phyloP scores from a whole-genome alignment of 2,797 vertebrate genomes.

The Diplodus sargus region DNA sequence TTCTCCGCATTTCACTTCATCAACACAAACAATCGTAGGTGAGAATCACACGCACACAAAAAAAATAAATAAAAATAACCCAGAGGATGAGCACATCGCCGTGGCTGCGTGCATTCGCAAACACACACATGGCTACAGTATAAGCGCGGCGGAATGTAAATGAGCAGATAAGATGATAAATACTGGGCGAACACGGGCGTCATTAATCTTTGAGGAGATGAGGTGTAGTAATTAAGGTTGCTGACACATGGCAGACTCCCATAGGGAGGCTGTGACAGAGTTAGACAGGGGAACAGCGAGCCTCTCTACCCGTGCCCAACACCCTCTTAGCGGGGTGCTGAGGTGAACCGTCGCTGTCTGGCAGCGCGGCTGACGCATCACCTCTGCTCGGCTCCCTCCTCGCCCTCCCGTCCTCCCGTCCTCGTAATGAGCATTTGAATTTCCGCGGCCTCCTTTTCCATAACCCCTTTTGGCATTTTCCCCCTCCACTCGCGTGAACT shows the following conservation, averaged over 20 bases:
- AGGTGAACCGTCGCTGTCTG: constrained; percentile 66
- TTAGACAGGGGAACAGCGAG: constrained; percentile 73
- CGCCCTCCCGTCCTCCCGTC: constrained; percentile 9
- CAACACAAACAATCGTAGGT: constrained; percentile 34
- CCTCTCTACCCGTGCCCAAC: constrained; percentile 53
- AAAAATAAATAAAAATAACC: constrained; percentile 8
- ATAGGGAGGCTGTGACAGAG: constrained; percentile 70
- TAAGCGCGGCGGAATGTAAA: constrained; percentile 59
- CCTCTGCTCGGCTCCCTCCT: constrained; percentile 16
- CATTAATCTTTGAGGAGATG: constrained; percentile 80
- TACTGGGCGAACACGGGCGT: constrained; percentile 55
- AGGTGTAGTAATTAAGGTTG: constrained; percentile 78
- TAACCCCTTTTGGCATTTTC: constrained; percentile 4
- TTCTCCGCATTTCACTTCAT: constrained; percentile 59
- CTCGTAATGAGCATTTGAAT: constrained; percentile 31
- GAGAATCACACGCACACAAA: constrained; percentile 26
- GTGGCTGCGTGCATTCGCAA: constrained; percentile 5
- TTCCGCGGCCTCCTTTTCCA: constrained; percentile 5
- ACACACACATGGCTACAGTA: constrained; percentile 14
- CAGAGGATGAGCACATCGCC: constrained; percentile 6
- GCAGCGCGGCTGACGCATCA: constrained; percentile 42
- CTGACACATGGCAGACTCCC: constrained; percentile 76
- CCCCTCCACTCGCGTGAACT: background rate
- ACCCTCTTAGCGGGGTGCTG: constrained; percentile 60
- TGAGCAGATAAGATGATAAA: constrained; percentile 72